Percentiles rank a stretch among this genome's conserved stretches.
These are phyloP conservation scores for Drosophila falleni DNA, from an alignment of 2,888 invertebrate genomes.

Conservation along the genomic window DNA sequence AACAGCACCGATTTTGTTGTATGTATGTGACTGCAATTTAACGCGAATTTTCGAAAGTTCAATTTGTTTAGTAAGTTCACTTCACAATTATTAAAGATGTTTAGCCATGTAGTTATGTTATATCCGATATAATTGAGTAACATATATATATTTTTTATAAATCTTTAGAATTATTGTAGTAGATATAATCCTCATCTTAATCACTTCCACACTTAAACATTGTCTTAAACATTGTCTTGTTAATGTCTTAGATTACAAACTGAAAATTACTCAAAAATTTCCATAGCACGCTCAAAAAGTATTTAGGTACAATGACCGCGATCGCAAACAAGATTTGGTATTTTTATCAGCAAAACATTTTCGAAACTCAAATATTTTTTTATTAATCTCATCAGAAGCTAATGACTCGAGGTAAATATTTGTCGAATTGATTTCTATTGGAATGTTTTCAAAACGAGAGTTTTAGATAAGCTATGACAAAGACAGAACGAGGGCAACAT, in stretches of 20 bases:
- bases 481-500: constrained; percentile 4
- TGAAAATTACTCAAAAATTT: constrained; percentile 35
- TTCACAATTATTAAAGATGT: too few species aligned
- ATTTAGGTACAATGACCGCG: constrained; percentile 62
- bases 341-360: constrained; percentile 66
- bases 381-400: constrained; percentile 27
- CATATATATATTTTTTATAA: neutral
- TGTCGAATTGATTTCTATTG: constrained; percentile 14
- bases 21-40: neutral
- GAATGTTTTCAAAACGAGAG: constrained; percentile 10
- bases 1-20: neutral
- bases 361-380: constrained; percentile 69
- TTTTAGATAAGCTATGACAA: constrained; percentile 47
- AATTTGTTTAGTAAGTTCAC: too few species aligned
- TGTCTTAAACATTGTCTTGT: too few species aligned
- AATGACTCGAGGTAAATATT: constrained; percentile 23
- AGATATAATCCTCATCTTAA: too few species aligned
- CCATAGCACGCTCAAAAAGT: constrained; percentile 42
- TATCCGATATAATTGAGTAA: neutral
- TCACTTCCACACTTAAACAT: too few species aligned
- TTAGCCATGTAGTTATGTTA: neutral
- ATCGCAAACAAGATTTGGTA: constrained; percentile 36
- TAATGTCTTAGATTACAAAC: too few species aligned
- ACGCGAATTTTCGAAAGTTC: too few species aligned
- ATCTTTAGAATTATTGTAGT: too few species aligned